These are phyloP conservation scores for Epirrhoe tristata DNA, from an alignment of 2,888 invertebrate species.

Conservation along the genomic window DNA sequence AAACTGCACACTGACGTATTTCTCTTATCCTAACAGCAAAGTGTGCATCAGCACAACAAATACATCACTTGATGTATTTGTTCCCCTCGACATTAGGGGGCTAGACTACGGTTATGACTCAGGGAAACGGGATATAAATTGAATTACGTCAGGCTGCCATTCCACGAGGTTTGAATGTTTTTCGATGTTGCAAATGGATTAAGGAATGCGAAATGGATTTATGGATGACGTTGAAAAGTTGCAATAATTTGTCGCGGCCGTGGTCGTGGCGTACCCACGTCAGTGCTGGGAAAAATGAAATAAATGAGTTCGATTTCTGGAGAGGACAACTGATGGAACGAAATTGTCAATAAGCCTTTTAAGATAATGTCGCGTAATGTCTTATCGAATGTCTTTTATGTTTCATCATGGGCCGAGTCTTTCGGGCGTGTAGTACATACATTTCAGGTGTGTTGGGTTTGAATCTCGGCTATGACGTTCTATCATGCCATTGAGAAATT, in stretches of 20 bases:
- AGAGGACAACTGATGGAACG: no score
- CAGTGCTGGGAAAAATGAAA: no score
- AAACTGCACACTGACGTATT: background rate
- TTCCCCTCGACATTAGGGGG: conserved; percentile 20
- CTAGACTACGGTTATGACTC: conserved; percentile 24
- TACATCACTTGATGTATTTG: conserved; percentile 22
- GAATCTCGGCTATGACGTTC: no score
- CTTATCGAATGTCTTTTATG: no score
- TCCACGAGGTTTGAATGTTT: background rate
- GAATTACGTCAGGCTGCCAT: conserved; percentile 3
- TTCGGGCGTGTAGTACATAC: no score
- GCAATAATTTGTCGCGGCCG: background rate
- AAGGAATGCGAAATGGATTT: background rate
- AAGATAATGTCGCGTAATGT: no score
- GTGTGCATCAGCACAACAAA: conserved; percentile 18
- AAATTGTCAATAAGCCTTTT: no score
- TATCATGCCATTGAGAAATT: background rate
- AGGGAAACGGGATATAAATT: conserved; percentile 15
- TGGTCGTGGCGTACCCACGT: no score
- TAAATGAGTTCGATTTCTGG: no score
- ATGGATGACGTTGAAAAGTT: background rate
- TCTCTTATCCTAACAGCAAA: background rate
- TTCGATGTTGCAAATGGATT: background rate
- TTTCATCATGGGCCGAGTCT: no score
- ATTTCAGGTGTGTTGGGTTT: no score